Percentiles rank a stretch among this genome's conserved stretches.
Evolutionary conservation across 2,797 vertebrate species (phyloP).

Genomic region (Sebastes trivittatus): DNA sequence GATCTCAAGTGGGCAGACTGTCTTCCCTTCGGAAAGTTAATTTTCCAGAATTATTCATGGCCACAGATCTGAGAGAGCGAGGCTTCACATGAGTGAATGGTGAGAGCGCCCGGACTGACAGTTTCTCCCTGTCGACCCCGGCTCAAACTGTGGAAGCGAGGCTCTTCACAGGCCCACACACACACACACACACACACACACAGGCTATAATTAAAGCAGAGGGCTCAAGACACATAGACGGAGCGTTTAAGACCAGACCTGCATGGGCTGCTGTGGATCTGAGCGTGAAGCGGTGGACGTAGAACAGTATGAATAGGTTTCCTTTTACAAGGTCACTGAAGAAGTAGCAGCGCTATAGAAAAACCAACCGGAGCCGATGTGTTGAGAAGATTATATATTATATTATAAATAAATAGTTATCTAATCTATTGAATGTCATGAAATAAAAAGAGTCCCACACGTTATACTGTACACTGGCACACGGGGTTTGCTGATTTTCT

Average conservation of each 20-base stretch:
- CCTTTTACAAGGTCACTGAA: constrained; percentile 6
- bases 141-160: constrained; percentile 32
- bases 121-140: constrained; percentile 59
- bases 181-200: neutral
- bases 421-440: neutral
- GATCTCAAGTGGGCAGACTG: constrained; percentile 64
- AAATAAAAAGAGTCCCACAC: neutral
- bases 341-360: neutral
- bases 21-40: constrained; percentile 68
- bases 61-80: constrained; percentile 62
- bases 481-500: too few relatives aligned
- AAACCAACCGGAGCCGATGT: neutral
- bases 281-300: neutral
- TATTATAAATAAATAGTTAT: neutral
- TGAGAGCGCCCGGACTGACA: constrained; percentile 63
- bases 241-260: constrained; percentile 25
- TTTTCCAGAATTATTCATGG: constrained; percentile 82
- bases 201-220: constrained; percentile 61
- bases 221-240: constrained; percentile 20
- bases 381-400: neutral
- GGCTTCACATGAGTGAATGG: constrained; percentile 68
- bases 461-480: too few relatives aligned
- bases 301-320: neutral
- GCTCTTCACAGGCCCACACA: constrained; percentile 39
- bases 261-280: constrained; percentile 6